These are phyloP conservation scores for Eubasilissa regina DNA, from an alignment of 1,140 invertebrate genomes.

Conservation along the genomic window DNA sequence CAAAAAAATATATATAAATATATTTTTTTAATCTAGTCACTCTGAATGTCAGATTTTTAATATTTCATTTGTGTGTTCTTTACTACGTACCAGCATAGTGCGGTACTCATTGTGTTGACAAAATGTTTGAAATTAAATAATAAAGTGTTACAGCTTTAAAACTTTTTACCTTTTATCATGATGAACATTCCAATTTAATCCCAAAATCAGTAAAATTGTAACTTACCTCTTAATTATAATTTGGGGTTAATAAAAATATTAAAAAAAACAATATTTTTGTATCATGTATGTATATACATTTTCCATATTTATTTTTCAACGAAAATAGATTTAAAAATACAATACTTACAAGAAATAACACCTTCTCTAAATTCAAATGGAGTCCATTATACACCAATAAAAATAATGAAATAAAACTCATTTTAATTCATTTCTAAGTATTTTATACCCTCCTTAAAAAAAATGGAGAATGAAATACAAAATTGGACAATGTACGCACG, in stretches of 20 bases:
- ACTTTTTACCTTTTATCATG: neutral
- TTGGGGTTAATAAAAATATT: neutral
- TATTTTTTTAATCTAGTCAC: conserved; percentile 17
- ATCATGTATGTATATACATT: conserved; percentile 17
- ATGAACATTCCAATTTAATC: no score
- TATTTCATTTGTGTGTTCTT: neutral
- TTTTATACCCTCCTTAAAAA: no score
- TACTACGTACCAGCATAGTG: neutral
- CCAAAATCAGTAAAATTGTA: no score
- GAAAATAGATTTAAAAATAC: conserved; percentile 39
- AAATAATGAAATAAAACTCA: no score
- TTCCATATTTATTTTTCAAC: conserved; percentile 30
- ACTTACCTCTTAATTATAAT: neutral
- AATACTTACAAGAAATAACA: conserved; percentile 29
- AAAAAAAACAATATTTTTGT: neutral
- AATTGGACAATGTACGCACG: no score
- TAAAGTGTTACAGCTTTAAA: neutral
- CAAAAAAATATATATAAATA: no score
- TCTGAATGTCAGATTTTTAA: neutral
- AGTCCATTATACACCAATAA: neutral
- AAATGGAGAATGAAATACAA: no score
- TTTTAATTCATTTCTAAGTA: no score
- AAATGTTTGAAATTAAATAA: neutral
- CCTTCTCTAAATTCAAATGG: conserved; percentile 3
- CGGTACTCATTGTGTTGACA: neutral